Percentiles rank a stretch among this genome's conserved stretches.
Conservation (phyloP, 1,140 invertebrate species). For the Drosophila repleta region DNA sequence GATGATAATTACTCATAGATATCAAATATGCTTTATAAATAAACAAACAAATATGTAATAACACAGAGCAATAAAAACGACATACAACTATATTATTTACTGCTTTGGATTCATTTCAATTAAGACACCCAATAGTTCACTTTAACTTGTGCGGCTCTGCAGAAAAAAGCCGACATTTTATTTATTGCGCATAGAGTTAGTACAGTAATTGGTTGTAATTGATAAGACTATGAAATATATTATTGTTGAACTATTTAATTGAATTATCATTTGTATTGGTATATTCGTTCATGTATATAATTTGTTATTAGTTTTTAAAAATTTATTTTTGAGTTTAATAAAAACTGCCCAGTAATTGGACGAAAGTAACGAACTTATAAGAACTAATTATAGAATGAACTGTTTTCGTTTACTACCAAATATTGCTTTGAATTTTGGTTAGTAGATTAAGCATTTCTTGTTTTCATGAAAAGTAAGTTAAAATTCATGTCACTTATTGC, state of each 20-base stretch:
- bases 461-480: slow-evolving; percentile 49
- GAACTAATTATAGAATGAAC: slow-evolving; percentile 33
- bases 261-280: slow-evolving; percentile 63
- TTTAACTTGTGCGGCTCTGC: slow-evolving; percentile 60
- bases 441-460: slow-evolving; percentile 66
- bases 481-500: slow-evolving; percentile 29
- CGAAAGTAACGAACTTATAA: slow-evolving; percentile 42
- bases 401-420: slow-evolving; percentile 21
- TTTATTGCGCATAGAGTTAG: slow-evolving; percentile 80
- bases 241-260: slow-evolving; percentile 79
- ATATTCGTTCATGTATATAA: slow-evolving; percentile 40
- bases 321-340: slow-evolving; percentile 21
- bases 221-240: slow-evolving; percentile 74
- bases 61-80: slow-evolving; percentile 22
- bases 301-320: slow-evolving; percentile 34
- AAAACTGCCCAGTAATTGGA: slow-evolving; percentile 47
- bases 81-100: slow-evolving; percentile 2
- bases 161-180: slow-evolving; percentile 57
- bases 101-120: neutral
- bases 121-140: slow-evolving; percentile 8
- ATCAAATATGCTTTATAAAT: slow-evolving; percentile 56
- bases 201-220: slow-evolving; percentile 74
- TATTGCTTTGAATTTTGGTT: slow-evolving; percentile 46
- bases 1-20: slow-evolving; percentile 23
- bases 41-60: slow-evolving; percentile 47